phyloP scores from a whole-genome alignment of 1,140 invertebrate genomes.

The Sinella curviseta region DNA sequence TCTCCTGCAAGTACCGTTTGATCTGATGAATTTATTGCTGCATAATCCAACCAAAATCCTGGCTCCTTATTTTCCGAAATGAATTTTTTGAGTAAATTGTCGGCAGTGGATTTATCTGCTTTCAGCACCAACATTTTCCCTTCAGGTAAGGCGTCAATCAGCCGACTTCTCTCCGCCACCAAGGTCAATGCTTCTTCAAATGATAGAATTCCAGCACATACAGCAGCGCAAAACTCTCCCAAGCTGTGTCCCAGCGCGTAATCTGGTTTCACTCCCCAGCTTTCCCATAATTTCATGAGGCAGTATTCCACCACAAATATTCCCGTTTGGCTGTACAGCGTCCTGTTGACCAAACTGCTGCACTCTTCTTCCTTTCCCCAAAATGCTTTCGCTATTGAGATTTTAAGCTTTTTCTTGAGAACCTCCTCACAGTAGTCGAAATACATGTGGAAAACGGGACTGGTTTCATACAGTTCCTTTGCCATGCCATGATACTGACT shows the following conservation, averaged over 20 bases:
- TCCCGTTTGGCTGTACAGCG: neutral
- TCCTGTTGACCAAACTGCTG: neutral
- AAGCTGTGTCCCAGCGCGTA: neutral
- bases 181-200: neutral
- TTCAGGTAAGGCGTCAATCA: neutral
- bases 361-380: neutral
- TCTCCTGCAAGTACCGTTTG: slow-evolving; percentile 16
- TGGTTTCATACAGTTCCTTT: neutral
- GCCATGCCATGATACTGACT: slow-evolving; percentile 12
- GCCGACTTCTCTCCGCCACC: neutral
- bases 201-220: neutral
- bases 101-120: neutral
- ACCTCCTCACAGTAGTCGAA: neutral
- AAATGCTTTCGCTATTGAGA: neutral
- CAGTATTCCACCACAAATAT: slow-evolving; percentile 4
- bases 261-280: neutral
- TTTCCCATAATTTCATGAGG: slow-evolving; percentile 10
- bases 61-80: no score
- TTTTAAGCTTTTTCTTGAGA: neutral
- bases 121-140: slow-evolving; percentile 17
- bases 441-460: slow-evolving; percentile 17
- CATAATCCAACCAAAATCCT: neutral
- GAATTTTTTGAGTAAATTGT: neutral
- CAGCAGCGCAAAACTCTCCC: slow-evolving; percentile 3
- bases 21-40: neutral